Conservation (phyloP, 92 coral and sea anemone species). For the Phenganax marumi region DNA sequence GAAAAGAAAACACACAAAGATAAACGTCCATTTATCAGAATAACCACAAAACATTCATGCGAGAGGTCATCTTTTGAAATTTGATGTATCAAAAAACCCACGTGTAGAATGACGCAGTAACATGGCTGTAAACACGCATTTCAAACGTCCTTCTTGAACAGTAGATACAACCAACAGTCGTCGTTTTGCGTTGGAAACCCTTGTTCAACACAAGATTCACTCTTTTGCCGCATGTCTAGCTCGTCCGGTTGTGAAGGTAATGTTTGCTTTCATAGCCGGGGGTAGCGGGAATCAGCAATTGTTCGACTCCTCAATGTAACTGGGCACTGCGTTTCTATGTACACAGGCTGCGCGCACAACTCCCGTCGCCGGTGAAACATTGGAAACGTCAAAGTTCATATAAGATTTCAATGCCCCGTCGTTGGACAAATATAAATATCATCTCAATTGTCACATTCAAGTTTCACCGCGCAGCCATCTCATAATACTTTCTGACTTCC, state of each 20-base stretch:
- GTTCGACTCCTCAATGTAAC: background rate
- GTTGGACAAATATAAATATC: constrained; percentile 47
- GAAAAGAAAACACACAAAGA: constrained; percentile 34
- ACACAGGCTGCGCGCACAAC: constrained; percentile 34
- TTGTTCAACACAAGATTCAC: constrained; percentile 4
- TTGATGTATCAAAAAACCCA: constrained; percentile 37
- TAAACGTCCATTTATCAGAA: constrained; percentile 47
- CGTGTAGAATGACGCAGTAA: constrained; percentile 33
- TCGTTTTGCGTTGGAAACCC: constrained; percentile 6
- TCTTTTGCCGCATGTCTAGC: constrained; percentile 39
- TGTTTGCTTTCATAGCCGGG: constrained; percentile 38
- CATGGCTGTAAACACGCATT: constrained; percentile 30
- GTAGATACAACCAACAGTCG: background rate
- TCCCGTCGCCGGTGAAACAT: constrained; percentile 32
- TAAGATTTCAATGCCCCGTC: constrained; percentile 49
- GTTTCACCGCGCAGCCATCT: constrained; percentile 46
- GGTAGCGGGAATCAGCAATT: constrained; percentile 17
- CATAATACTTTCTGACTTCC: constrained; percentile 31
- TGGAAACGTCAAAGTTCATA: constrained; percentile 44
- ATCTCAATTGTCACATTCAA: constrained; percentile 48
- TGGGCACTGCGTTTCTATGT: constrained; percentile 24
- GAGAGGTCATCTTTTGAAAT: constrained; percentile 44
- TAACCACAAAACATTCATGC: constrained; percentile 14
- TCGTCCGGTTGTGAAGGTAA: constrained; percentile 32
- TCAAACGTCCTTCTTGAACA: constrained; percentile 9